Evolutionary conservation across 1,140 invertebrate genomes (phyloP), one percentile per base, ranked within the genome.

Genomic region (Drusus annulatus): DNA sequence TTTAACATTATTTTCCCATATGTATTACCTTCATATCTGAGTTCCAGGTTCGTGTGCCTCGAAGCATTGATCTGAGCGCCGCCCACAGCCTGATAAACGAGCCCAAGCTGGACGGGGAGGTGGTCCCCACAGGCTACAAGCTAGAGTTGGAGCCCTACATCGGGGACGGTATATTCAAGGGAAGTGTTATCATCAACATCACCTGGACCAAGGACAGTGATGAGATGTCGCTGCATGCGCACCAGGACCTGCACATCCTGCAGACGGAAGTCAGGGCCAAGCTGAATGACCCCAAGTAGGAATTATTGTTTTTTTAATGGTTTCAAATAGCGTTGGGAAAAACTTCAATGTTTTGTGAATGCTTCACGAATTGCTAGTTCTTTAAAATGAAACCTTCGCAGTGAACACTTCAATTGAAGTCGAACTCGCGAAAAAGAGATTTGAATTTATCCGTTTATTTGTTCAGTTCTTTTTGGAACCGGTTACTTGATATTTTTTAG

Each of bases 41-140:
- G n/a, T n/a, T 54, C 68, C 54, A 15, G 28, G 25, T 78, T 10
- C 75, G 75, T 0, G 31, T 74, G 31, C 86, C 87, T 0, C 85
- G 92, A 82, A 93, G 92, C 80, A 92, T 93, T 75, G 92, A 93
- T 84, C 83, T 93, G 45, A 92, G 92, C 74, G 90, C 91, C 80
- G 90, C 91, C 0, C 89, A 92, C 77, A 86, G 89, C 3, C 83
- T 93, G 3, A 89, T 91, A 10, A 89, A 91, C 71, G 92, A 93
- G 79, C 87, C 86, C 6, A 89, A 91, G 23, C 85, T 93, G 36
- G 90, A 92, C 1, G 88, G 88, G 28, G 88, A 91, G 23, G 87
- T 94, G 0, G 86, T 88, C n/a, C 93, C 93, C 0, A 90, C 86
- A 2, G 90, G 87, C 19, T 94, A 94, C 83, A 86, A 89, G n/a